Percentiles rank a stretch among this genome's conserved stretches.
Evolutionary conservation across 2,797 vertebrate species (phyloP).

Genomic region (Lagorchestes hirsutus): DNA sequence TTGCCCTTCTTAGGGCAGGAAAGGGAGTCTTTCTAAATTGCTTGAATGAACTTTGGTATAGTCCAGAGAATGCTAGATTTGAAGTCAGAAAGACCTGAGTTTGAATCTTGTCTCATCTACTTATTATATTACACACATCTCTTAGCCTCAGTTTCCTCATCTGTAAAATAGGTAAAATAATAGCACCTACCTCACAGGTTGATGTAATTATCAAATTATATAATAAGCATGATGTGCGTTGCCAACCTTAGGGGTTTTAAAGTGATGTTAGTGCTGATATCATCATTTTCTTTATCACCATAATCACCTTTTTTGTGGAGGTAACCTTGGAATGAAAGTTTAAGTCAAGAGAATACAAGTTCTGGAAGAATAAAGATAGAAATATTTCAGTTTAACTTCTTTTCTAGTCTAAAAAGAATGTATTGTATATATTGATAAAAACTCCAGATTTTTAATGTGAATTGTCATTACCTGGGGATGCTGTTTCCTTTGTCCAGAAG

Average conservation of each 20-base stretch:
- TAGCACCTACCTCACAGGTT: background rate
- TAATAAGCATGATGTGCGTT: too few species aligned
- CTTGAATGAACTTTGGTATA: background rate
- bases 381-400: background rate
- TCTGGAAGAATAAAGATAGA: background rate
- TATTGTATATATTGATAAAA: background rate
- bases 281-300: background rate
- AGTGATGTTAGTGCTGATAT: too few species aligned
- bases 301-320: background rate
- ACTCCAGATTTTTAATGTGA: background rate
- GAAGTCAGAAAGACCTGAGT: background rate
- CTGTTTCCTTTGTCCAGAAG: background rate
- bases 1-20: background rate
- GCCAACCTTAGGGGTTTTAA: too few species aligned
- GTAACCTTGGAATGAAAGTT: background rate
- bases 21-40: background rate
- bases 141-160: background rate
- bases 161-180: background rate
- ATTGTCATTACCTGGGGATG: background rate
- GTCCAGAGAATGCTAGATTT: background rate
- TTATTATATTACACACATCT: background rate
- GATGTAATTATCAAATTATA: background rate
- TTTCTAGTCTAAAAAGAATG: background rate
- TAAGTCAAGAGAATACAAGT: background rate
- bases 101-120: background rate